Evolutionary conservation across 2,888 invertebrate species (phyloP).

Genomic region (Buathra laborator): DNA sequence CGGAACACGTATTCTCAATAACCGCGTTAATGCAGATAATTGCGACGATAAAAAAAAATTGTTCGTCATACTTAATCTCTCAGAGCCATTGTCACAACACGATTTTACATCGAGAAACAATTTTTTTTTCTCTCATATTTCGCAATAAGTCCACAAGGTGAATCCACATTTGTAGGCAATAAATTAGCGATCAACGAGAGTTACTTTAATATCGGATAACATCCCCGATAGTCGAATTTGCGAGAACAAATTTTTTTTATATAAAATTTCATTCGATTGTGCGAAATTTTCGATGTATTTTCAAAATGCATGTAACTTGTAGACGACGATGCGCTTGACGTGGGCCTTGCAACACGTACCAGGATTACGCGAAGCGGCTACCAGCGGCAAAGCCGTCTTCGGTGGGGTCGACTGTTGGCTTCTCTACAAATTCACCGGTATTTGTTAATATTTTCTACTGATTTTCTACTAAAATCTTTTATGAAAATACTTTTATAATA

Average conservation of each 20-base stretch:
- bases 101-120: background rate
- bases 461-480: background rate
- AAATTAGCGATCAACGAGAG: too few species aligned
- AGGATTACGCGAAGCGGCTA: slow-evolving; percentile 89
- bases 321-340: slow-evolving; percentile 92
- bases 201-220: too few species aligned
- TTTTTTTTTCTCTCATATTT: too few species aligned
- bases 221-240: too few species aligned
- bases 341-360: slow-evolving; percentile 92
- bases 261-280: too few species aligned
- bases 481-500: background rate
- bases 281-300: too few species aligned
- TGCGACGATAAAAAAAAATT: background rate
- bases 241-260: too few species aligned
- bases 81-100: background rate
- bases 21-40: slow-evolving; percentile 23
- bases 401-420: slow-evolving; percentile 98
- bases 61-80: background rate
- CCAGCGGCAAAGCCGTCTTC: slow-evolving; percentile 90
- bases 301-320: slow-evolving; percentile 60
- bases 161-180: too few species aligned
- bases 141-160: too few species aligned
- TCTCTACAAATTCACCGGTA: slow-evolving; percentile 91
- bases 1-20: slow-evolving; percentile 47
- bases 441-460: slow-evolving; percentile 38